These are phyloP conservation scores for Drosophila pseudoobscura DNA, from an alignment of 1,140 invertebrate genomes.

Conservation along the genomic window DNA sequence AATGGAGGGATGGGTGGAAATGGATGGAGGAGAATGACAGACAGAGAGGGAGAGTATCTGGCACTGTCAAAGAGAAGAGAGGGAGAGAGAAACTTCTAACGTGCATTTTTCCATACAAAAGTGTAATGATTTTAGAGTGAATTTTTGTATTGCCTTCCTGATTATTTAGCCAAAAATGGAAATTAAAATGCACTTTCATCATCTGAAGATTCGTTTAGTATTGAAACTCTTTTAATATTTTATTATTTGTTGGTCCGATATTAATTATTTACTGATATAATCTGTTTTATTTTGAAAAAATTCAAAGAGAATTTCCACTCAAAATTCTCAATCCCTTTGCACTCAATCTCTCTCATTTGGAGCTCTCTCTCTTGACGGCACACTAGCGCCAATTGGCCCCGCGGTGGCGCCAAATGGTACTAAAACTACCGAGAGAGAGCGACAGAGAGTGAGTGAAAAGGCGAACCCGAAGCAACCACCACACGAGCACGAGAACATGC, in stretches of 20 bases:
- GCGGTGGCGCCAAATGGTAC: constrained; percentile 45
- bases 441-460: constrained; percentile 8
- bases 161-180: too few species aligned
- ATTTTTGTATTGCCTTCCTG: too few species aligned
- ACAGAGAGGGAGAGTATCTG: too few species aligned
- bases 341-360: constrained; percentile 9
- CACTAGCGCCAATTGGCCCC: constrained; percentile 46
- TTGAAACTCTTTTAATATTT: neutral
- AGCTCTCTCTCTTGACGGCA: constrained; percentile 24
- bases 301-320: constrained; percentile 16
- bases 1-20: constrained; percentile 1
- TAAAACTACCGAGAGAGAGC: constrained; percentile 3
- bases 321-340: neutral
- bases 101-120: too few species aligned
- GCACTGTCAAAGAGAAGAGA: neutral
- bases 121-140: too few species aligned
- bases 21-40: neutral
- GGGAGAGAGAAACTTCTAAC: too few species aligned
- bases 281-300: constrained; percentile 8
- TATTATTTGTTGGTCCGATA: neutral
- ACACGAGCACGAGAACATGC: neutral
- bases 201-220: too few species aligned
- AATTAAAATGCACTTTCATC: too few species aligned
- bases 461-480: too few species aligned
- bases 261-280: constrained; percentile 8